phyloP scores from a whole-genome alignment of 2,888 invertebrate genomes.

The Drosophila nr. perissopoda region DNA sequence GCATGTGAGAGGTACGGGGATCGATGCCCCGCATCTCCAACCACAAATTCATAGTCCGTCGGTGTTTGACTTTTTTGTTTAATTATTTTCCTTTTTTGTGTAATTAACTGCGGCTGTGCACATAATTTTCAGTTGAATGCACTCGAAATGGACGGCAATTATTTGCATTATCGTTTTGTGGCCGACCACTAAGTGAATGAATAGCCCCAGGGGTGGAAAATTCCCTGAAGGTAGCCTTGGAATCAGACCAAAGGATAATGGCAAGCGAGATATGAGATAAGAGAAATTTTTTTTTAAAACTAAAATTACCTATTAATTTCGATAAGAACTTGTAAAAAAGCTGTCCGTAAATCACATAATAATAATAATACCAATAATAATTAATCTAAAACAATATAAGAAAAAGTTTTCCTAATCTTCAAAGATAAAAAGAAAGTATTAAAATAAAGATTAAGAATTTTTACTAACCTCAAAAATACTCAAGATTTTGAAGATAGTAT shows the following conservation, averaged over 20 bases:
- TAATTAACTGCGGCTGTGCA: conserved; percentile 43
- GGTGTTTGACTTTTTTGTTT: conserved; percentile 18
- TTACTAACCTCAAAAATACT: background rate
- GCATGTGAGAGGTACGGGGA: conserved; percentile 85
- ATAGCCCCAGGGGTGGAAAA: conserved; percentile 11
- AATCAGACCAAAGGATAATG: background rate
- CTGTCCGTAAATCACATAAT: background rate
- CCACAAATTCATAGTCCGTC: background rate
- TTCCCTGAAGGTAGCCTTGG: background rate
- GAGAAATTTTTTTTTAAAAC: background rate
- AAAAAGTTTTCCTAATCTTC: background rate
- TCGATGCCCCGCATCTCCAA: conserved; percentile 85
- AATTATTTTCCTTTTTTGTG: conserved; percentile 33
- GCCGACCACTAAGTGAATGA: conserved; percentile 18
- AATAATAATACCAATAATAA: background rate
- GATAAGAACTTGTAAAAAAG: background rate
- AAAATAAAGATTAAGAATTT: background rate
- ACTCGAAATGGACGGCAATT: conserved; percentile 62
- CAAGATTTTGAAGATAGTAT: background rate
- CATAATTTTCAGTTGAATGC: conserved; percentile 52
- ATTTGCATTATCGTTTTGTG: conserved; percentile 64
- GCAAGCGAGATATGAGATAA: background rate
- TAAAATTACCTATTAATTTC: background rate
- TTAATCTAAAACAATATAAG: background rate
- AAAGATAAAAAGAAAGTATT: background rate